Base-by-base conservation (phyloP, 2,888 invertebrate species). In the Allophyes oxyacanthae region DNA sequence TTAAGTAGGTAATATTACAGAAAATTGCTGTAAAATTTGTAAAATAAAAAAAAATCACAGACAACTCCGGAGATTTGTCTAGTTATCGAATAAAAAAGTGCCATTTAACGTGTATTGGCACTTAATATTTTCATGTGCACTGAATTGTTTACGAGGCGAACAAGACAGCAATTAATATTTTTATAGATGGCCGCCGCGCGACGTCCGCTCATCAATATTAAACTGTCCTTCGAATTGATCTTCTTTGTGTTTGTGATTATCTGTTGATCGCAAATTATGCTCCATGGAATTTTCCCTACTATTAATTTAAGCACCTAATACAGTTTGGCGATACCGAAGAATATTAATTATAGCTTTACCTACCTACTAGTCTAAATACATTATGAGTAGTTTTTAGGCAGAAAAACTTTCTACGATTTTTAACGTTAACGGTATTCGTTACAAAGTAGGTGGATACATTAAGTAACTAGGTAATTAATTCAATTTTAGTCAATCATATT, bases 151-250 rank as follows among this genome's bases (percentile, higher is more conserved):
- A 92, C 82, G 92, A 87, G 82, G 76, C 83, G 80, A 80, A 87
- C 85, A 85, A 84, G 83, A 77, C 80, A 82, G 86, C 87, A 88
- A 90, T 92, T 92, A 93, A 91, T 89, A 89, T 89, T 92, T 92
- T 93, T 92, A 93, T 90, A 82, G 83, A 77, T 71, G 68, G 75
- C 81, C 83, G 74, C 77, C 45, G 20, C 38, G 14, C 34, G 61
- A 50, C 78, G 78, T 75, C 74, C 48, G 64, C 85, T 89, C 90
- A 91, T 92, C 84, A 90, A 92, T 91, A 91, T 91, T 87, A 85
- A 91, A 87, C 75, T 80, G 69, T 61, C 72, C 74, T 78, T 79
- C 77, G 74, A 83, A 86, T 85, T 85, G 78, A 87, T 85, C 73
- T 81, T 78, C 80, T 68, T 69, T 64, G 79, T 87, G 87, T 85